Conservation (phyloP, 2,113 vertebrate genomes). For the Miniopterus natalensis region DNA sequence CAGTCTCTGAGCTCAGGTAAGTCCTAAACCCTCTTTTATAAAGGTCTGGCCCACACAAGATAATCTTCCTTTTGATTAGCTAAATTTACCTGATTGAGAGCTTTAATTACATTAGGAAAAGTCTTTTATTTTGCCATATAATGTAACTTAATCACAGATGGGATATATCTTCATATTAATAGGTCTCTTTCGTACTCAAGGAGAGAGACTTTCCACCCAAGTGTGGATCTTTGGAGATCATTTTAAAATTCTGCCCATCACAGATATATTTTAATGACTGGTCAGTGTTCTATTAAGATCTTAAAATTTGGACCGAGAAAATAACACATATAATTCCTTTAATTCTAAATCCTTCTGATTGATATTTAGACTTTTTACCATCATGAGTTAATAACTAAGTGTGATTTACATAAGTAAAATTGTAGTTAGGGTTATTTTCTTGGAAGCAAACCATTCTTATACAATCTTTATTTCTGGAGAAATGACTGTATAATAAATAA, state of each 20-base stretch:
- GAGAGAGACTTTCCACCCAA: not conserved
- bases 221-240: not conserved
- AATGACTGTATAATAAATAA: not conserved
- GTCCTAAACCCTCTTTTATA: not conserved
- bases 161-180: not conserved
- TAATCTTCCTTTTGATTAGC: not conserved
- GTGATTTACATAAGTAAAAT: not conserved
- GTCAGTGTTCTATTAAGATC: not conserved
- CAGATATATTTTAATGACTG: not conserved
- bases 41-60: not conserved
- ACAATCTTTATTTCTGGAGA: constrained; percentile 13
- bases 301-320: not conserved
- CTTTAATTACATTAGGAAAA: not conserved
- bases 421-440: not conserved
- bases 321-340: not conserved
- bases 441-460: not conserved
- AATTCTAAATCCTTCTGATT: constrained; percentile 17
- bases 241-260: not conserved
- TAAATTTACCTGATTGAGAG: not conserved
- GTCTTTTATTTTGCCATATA: not conserved
- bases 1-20: not conserved
- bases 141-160: not conserved
- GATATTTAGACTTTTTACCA: not conserved
- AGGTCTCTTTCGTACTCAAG: not conserved
- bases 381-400: not conserved